phyloP scores from a whole-genome alignment of 2,113 vertebrate genomes.

The Amazona guildingii region DNA sequence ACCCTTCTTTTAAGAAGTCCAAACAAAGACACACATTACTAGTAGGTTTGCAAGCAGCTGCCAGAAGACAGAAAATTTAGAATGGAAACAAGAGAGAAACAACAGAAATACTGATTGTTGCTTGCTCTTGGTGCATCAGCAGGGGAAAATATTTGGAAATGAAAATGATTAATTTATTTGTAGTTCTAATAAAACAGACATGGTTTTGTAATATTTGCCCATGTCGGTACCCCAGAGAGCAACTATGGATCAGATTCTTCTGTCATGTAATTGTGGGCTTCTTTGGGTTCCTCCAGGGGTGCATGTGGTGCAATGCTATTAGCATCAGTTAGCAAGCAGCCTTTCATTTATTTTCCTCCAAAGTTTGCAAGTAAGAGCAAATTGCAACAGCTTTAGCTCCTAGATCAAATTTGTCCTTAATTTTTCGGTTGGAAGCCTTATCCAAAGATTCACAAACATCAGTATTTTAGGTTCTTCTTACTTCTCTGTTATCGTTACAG shows the following conservation, averaged over 20 bases:
- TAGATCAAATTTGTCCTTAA: not conserved
- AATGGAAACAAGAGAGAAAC: slow-evolving; percentile 55
- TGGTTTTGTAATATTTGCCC: slow-evolving; percentile 53
- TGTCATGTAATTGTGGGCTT: not conserved
- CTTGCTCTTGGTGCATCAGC: slow-evolving; percentile 48
- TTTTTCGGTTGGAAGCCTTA: not conserved
- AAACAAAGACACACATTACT: slow-evolving; percentile 70
- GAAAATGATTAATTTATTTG: slow-evolving; percentile 66
- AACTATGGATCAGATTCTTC: not conserved
- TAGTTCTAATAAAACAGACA: slow-evolving; percentile 64
- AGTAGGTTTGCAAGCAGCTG: slow-evolving; percentile 61
- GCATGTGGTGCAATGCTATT: not conserved
- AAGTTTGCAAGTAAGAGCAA: slow-evolving; percentile 15
- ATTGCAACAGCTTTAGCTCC: not conserved
- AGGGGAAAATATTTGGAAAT: slow-evolving; percentile 62
- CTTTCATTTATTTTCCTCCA: slow-evolving; percentile 4
- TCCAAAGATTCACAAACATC: not conserved
- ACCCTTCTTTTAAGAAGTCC: slow-evolving; percentile 60
- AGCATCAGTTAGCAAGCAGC: not conserved
- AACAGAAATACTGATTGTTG: slow-evolving; percentile 63
- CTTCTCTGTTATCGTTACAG: not conserved
- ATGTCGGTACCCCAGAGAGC: not conserved
- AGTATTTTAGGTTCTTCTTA: not conserved
- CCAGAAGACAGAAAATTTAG: slow-evolving; percentile 71
- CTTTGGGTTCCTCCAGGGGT: not conserved